Evolutionary conservation across 2,113 vertebrate species (phyloP), one percentile per base, ranked within the genome.

Genomic region (Merops nubicus): DNA sequence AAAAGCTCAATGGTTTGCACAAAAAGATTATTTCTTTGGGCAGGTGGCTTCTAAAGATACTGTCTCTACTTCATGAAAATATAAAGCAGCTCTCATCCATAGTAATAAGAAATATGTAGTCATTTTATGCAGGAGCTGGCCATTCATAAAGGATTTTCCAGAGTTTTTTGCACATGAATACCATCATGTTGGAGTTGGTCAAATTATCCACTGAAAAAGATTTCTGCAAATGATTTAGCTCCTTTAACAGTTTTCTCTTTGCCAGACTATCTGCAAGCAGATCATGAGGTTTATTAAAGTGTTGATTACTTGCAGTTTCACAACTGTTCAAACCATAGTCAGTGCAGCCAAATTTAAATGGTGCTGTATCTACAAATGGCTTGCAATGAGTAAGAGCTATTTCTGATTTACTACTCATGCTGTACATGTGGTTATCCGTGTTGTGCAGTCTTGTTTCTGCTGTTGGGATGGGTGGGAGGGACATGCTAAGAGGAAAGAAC

Each of bases 301-400:
- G 70, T 89, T 96, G 94, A 96, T 96, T 96, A 80, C 94, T 96
- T 90, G 79, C 95, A 90, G 90, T 96, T 96, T 93, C 38, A 6
- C 85, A 86, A 94, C 90, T 78, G 93, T 84, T 95, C 93, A 77
- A 67, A 90, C 91, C 53, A 8, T 9, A 86, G 78, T 42, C 50
- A 34, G 54, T 6, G 33, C 64, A 75, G 80, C 76, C 92, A 93
- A 81, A 95, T 84, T 81, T 63, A 87, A 87, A 92, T 33, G 34
- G 68, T 59, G 63, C 34, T 85, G 33, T 78, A 38, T 54, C 74
- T 85, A 62, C 81, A 68, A 96, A 93, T 59, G 91, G 47, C 42
- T 92, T 67, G 50, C 75, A 77, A n/a, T 43, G 78, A 93, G 75
- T 69, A 65, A 80, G 78, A 79, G 45, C 34, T 86, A 64, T 74